These are phyloP conservation scores for Drosophila quadrilineata DNA, from an alignment of 1,140 invertebrate species.

Conservation along the genomic window DNA sequence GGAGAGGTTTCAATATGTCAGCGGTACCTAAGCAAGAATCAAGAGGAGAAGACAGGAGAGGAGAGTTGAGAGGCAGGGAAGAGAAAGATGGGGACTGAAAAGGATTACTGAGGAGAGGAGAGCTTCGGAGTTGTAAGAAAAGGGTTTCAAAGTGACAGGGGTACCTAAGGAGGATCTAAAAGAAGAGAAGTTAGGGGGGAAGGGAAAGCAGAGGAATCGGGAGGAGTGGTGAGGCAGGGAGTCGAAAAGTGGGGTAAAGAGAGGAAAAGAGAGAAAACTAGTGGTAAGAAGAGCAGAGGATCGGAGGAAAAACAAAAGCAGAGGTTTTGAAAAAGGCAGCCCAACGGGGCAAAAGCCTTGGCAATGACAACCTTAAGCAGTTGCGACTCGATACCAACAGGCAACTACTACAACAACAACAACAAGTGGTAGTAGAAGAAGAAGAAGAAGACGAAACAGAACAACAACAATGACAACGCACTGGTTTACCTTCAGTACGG, in stretches of 20 bases:
- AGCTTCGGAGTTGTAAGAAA: no score
- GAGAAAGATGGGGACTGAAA: background rate
- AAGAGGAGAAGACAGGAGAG: no score
- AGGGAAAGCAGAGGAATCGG: no score
- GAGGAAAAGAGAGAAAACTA: background rate
- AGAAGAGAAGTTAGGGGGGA: no score
- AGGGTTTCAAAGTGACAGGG: no score
- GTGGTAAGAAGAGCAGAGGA: background rate
- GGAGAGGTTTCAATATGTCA: no score
- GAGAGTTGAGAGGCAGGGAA: background rate
- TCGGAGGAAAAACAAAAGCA: background rate
- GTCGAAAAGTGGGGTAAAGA: no score
- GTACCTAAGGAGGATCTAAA: no score
- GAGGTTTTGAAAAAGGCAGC: background rate
- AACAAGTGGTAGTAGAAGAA: slow-evolving; percentile 23
- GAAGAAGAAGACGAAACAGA: slow-evolving; percentile 11
- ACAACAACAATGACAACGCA: slow-evolving; percentile 72
- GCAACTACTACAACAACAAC: slow-evolving; percentile 9
- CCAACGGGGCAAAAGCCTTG: slow-evolving; percentile 37
- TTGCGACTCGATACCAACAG: slow-evolving; percentile 20
- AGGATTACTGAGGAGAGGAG: no score
- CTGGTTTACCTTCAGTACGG: slow-evolving; percentile 77
- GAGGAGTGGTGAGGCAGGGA: no score
- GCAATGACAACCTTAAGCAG: slow-evolving; percentile 64
- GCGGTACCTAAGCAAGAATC: no score